Evolutionary conservation across 2,888 invertebrate genomes (phyloP), one percentile per base, ranked within the genome.

Genomic region (Sarcophaga variegata): DNA sequence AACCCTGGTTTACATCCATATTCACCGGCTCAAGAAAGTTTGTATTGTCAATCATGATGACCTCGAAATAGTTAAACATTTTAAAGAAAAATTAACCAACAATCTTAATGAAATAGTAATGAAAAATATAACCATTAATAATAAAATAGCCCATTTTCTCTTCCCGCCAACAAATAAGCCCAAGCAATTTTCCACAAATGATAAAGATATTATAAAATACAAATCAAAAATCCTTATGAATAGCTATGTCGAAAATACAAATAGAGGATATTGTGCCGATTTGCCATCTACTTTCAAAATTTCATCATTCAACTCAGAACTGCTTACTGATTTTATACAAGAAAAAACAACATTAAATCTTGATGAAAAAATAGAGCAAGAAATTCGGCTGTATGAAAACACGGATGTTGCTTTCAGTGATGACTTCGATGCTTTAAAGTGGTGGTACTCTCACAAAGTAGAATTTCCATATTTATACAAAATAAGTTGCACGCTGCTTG

Each of bases 381-480:
- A 84, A 84, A 59, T 84, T 14, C 60, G 25, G 6, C 37, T 69
- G 10, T 84, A 84, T 67, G 74, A 79, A 67, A 66, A 59, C 60
- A 78, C 70, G n/a, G 54, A 78, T 60, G 79, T 63, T 87, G 4
- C 27, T 27, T 27, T 27, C 27, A 27, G 4, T 27, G 27, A 27
- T 27, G 27, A 27, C 27, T 27, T 88, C 47, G 83, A 88, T 22
- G 20, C 81, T 54, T 62, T 87, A 62, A 74, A 85, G 20, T 84
- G 83, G 83, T 87, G 83, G 83, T 27, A 87, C 8, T 22, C 45
- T 47, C 79, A 82, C 64, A 47, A 71, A 63, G 45, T 27, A 12
- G 74, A 86, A 12, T 89, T 86, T 81, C 88, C 88, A 67, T 59
- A 83, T 2, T 62, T 87, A 14, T 88, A 85, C 54, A 89, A 86